Evolutionary conservation across 53 echinoderm and acorn worm species (phyloP).

Genomic region (Henricia sp.): DNA sequence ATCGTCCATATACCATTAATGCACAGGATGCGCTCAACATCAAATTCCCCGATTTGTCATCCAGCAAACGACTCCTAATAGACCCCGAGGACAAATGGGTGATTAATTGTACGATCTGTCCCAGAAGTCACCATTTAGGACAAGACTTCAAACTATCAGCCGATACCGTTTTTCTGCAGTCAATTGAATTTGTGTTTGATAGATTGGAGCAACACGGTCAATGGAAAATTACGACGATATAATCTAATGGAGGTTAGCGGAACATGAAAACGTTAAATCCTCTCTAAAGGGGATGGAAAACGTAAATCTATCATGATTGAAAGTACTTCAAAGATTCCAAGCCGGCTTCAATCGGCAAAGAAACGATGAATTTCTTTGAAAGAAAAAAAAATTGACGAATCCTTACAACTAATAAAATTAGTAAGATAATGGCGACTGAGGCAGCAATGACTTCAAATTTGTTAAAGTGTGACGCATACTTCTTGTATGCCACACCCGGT

Average conservation of each 20-base stretch:
- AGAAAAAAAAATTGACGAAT: no score
- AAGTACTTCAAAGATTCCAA: background rate
- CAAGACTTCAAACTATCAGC: background rate
- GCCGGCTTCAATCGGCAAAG: background rate
- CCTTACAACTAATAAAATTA: no score
- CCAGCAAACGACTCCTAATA: background rate
- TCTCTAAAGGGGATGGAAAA: background rate
- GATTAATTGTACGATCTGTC: background rate
- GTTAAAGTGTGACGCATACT: no score
- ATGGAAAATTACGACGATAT: background rate
- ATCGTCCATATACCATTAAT: background rate
- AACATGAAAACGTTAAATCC: background rate
- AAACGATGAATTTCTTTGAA: no score
- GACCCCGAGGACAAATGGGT: background rate
- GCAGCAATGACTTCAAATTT: no score
- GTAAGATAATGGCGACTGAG: no score
- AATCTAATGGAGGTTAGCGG: background rate
- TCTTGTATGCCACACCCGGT: no score
- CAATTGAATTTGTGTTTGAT: constrained; percentile 6
- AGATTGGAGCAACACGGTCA: background rate
- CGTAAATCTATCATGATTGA: background rate
- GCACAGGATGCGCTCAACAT: background rate
- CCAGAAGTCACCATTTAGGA: background rate
- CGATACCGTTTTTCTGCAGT: background rate
- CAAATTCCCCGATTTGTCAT: background rate